Conservation (phyloP, 1,140 invertebrate genomes). For the Neelides sp. region DNA sequence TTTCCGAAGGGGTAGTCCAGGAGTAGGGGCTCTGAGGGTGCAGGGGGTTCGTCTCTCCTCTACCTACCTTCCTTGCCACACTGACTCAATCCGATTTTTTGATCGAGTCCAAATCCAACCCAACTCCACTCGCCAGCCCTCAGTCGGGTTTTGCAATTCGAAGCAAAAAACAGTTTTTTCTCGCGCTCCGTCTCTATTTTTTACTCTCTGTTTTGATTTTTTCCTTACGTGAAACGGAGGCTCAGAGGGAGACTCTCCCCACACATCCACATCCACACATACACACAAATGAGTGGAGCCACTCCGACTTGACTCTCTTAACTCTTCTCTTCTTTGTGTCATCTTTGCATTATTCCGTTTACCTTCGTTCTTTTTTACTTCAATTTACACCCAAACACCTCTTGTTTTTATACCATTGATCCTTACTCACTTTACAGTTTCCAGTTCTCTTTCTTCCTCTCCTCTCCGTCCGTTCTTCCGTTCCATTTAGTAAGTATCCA, state of each 20-base stretch:
- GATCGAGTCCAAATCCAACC: slow-evolving; percentile 7
- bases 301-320: no score
- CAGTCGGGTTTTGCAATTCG: slow-evolving; percentile 30
- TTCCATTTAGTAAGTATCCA: no score
- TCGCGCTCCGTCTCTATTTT: slow-evolving; percentile 25
- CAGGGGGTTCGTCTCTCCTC: slow-evolving; percentile 2
- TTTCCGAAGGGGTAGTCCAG: not conserved
- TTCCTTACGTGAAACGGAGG: no score
- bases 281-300: slow-evolving; percentile 5
- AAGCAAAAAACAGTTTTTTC: slow-evolving; percentile 22
- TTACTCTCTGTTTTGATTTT: slow-evolving; percentile 29
- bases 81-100: slow-evolving; percentile 6
- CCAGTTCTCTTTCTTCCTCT: no score
- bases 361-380: no score
- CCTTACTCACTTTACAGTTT: no score
- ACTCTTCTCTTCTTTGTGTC: no score
- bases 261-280: not conserved
- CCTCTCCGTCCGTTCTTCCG: no score
- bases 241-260: no score
- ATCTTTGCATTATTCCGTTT: no score
- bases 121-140: slow-evolving; percentile 12
- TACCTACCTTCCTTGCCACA: not conserved
- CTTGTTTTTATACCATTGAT: no score
- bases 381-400: no score
- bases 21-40: not conserved